Percentiles rank a stretch among this genome's conserved stretches.
Evolutionary conservation across 2,888 invertebrate species (phyloP).

Genomic region (Meiosimyza decipiens): DNA sequence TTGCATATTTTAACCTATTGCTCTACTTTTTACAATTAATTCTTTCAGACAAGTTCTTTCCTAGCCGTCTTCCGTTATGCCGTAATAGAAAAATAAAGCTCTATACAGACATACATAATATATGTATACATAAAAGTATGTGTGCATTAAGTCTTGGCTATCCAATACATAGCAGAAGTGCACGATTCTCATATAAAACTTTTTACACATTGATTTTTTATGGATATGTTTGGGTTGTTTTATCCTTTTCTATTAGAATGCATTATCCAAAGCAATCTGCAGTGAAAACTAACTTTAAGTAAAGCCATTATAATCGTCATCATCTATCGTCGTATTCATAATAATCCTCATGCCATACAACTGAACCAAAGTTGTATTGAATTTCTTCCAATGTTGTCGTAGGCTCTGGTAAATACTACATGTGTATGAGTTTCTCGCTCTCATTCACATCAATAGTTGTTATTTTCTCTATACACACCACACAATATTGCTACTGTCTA

Average conservation of each 20-base stretch:
- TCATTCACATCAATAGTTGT: not conserved
- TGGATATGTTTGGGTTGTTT: constrained; percentile 1
- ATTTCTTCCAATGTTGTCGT: constrained; percentile 7
- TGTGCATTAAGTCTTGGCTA: not conserved
- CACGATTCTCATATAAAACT: too few species aligned
- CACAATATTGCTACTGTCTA: too few species aligned
- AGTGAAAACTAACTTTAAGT: too few species aligned
- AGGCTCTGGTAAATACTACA: constrained; percentile 8
- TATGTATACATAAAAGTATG: not conserved
- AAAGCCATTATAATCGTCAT: too few species aligned
- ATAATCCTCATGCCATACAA: too few species aligned
- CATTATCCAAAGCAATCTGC: constrained; percentile 3
- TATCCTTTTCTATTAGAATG: constrained; percentile 29
- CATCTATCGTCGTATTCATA: too few species aligned
- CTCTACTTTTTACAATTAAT: constrained; percentile 33
- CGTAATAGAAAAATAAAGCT: not conserved
- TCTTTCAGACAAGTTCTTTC: constrained; percentile 3
- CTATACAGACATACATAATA: not conserved
- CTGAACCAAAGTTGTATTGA: too few species aligned
- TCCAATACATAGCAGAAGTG: too few species aligned
- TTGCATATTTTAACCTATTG: constrained; percentile 33
- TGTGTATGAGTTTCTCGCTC: not conserved
- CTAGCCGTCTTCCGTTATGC: too few species aligned
- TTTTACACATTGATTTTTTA: too few species aligned
- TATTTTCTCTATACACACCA: too few species aligned